Evolutionary conservation across 1,140 invertebrate genomes (phyloP).

Genomic region (Macrotrachela quadricornifera): DNA sequence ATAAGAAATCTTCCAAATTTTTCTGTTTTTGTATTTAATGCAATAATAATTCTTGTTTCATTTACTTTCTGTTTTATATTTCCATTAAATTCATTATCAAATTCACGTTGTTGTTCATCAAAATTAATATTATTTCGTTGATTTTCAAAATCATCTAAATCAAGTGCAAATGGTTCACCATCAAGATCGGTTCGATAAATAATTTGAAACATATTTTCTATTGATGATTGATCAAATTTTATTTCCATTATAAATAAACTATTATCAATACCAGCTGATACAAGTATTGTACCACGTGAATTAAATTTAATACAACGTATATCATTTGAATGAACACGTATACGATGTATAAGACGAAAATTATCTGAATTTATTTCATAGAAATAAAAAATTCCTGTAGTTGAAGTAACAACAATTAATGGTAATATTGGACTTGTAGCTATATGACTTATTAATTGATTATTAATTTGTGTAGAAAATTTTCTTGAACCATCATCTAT

Average conservation of each 20-base stretch:
- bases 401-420: no score
- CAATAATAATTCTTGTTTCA: not conserved
- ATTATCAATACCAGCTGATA: slow-evolving; percentile 2
- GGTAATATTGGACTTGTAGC: no score
- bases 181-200: not conserved
- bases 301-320: not conserved
- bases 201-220: not conserved
- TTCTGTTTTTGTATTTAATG: no score
- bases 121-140: not conserved
- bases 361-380: no score
- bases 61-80: not conserved
- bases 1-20: no score
- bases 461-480: no score
- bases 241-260: slow-evolving; percentile 4
- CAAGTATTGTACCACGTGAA: slow-evolving; percentile 1
- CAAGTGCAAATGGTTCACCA: not conserved
- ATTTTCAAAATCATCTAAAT: not conserved
- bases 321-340: no score
- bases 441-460: no score
- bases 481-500: no score
- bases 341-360: no score
- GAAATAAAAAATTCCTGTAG: no score
- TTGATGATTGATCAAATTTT: not conserved
- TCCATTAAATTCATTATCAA: not conserved
- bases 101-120: not conserved